Percentiles rank a stretch among this genome's conserved stretches.
Conservation (phyloP, 2,797 vertebrate species). For the Anomalospiza imberbis region DNA sequence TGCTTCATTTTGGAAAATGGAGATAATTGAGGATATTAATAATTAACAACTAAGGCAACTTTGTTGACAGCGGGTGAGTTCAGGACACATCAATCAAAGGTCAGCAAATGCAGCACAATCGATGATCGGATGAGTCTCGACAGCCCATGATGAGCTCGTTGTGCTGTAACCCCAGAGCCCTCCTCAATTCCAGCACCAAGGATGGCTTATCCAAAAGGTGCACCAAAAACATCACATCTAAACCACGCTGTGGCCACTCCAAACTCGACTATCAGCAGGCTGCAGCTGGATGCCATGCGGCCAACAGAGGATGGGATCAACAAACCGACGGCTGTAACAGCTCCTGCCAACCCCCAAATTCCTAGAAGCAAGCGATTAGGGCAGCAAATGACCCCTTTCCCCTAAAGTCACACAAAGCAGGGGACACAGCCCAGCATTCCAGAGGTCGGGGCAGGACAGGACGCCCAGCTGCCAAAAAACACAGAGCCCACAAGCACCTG, state of each 20-base stretch:
- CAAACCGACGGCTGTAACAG: neutral
- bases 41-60: neutral
- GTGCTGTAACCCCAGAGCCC: neutral
- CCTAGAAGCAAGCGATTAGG: neutral
- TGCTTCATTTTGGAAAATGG: neutral
- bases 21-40: neutral
- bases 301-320: neutral
- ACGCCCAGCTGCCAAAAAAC: neutral
- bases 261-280: neutral
- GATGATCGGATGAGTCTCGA: neutral
- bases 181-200: neutral
- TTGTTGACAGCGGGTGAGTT: neutral
- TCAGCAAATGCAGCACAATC: neutral
- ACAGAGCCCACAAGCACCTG: neutral
- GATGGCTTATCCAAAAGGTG: neutral
- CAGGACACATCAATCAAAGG: neutral
- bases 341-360: neutral
- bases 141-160: neutral
- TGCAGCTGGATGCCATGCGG: neutral
- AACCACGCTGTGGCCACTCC: fast-evolving
- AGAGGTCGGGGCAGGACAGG: neutral
- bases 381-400: neutral
- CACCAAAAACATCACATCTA: neutral
- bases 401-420: neutral
- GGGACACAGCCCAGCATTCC: neutral